These are phyloP conservation scores for Eulithis testata DNA, from an alignment of 2,888 invertebrate genomes.

Conservation along the genomic window DNA sequence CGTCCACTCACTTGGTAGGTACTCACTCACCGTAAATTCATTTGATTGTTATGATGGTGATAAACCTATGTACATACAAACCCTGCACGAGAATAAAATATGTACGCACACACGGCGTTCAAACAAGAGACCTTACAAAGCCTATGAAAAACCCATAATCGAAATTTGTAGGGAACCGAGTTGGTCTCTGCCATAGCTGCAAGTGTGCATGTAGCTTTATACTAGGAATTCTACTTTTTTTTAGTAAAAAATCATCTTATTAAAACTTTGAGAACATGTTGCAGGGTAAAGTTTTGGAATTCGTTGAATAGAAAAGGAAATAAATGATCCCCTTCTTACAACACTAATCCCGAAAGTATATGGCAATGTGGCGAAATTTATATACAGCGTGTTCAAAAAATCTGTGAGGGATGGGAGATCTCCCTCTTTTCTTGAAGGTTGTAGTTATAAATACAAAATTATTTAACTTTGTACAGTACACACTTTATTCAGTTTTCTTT, in stretches of 20 bases:
- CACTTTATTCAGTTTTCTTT: no score
- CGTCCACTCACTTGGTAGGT: not conserved
- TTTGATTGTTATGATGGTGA: not conserved
- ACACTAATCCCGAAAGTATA: slow-evolving; percentile 81
- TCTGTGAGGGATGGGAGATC: no score
- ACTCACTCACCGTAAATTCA: slow-evolving; percentile 1
- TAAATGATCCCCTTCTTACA: slow-evolving; percentile 83
- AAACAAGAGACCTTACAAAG: no score
- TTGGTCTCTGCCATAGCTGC: no score
- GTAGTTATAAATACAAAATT: no score
- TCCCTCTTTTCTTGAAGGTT: no score
- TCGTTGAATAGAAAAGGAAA: slow-evolving; percentile 67
- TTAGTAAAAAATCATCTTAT: slow-evolving; percentile 1
- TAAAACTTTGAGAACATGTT: slow-evolving; percentile 25
- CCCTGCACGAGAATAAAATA: no score
- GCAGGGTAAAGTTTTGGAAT: slow-evolving; percentile 62
- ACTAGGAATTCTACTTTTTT: not conserved
- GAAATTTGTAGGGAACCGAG: no score
- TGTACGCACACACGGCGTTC: no score
- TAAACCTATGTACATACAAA: not conserved
- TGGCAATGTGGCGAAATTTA: slow-evolving; percentile 72
- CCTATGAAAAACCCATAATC: no score
- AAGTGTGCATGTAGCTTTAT: no score
- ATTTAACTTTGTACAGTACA: no score
- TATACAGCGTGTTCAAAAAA: slow-evolving; percentile 61